Percentiles rank a stretch among this genome's conserved stretches.
These are phyloP conservation scores for Sylvilagus bachmani DNA, from an alignment of 2,113 vertebrate species.

Conservation along the genomic window DNA sequence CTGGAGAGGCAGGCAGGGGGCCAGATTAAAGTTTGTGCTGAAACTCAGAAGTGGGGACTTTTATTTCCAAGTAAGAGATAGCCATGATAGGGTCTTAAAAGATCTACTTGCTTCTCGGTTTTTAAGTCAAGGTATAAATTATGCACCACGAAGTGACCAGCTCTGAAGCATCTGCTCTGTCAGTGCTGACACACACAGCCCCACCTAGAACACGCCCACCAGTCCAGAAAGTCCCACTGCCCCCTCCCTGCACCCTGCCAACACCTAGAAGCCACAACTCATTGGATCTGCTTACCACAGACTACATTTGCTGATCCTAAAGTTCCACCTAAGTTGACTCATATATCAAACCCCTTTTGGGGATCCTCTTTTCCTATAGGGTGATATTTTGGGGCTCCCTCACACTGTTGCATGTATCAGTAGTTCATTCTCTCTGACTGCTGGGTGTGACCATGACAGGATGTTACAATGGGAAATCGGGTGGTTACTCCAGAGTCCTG, in stretches of 20 bases:
- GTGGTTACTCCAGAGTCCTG: constrained; percentile 7
- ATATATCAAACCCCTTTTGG: neutral
- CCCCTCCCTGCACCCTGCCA: neutral
- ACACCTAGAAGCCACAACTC: neutral
- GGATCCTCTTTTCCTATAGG: neutral
- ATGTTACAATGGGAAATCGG: constrained; percentile 1
- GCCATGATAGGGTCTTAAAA: neutral
- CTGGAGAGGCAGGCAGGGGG: neutral
- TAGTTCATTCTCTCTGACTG: neutral
- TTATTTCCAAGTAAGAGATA: neutral
- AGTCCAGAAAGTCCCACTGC: neutral
- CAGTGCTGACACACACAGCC: neutral
- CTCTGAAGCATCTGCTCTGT: neutral
- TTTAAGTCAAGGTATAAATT: neutral
- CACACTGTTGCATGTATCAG: neutral
- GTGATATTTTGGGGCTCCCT: neutral
- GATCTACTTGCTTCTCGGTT: neutral
- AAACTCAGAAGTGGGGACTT: neutral
- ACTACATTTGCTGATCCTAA: neutral
- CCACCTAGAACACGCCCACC: neutral
- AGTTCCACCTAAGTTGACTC: neutral
- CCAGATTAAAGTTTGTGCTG: neutral
- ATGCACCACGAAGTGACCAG: neutral
- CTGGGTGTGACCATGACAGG: neutral
- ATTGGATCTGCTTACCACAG: neutral